phyloP scores from a whole-genome alignment of 1,140 invertebrate species.

The Pseudomyrmex cubaensis region DNA sequence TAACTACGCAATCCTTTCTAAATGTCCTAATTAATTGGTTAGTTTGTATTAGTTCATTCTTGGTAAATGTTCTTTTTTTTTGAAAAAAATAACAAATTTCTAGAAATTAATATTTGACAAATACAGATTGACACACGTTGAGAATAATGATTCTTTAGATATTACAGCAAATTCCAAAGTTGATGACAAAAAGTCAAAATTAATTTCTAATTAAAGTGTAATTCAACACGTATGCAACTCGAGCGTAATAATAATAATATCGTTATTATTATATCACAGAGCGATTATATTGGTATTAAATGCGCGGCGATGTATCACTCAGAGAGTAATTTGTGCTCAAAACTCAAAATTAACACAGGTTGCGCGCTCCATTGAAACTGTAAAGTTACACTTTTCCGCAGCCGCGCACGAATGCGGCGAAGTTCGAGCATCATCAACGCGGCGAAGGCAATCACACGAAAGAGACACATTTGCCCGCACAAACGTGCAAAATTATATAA shows the following conservation, averaged over 20 bases:
- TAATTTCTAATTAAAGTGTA: background rate
- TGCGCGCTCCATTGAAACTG: background rate
- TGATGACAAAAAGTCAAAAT: background rate
- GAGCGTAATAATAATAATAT: too few relatives aligned
- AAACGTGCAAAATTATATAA: constrained; percentile 26
- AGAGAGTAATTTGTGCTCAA: background rate
- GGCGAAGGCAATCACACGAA: constrained; percentile 17
- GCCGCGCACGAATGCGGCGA: background rate
- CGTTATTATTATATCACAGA: background rate
- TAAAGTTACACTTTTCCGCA: background rate
- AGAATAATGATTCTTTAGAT: background rate
- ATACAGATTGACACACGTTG: too few relatives aligned
- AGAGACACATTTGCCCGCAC: background rate
- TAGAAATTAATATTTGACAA: background rate
- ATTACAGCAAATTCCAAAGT: background rate
- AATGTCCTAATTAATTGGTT: background rate
- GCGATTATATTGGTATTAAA: background rate
- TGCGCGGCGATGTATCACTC: too few relatives aligned
- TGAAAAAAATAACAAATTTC: background rate
- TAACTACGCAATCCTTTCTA: constrained; percentile 6
- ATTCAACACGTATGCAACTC: background rate
- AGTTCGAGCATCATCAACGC: constrained; percentile 8
- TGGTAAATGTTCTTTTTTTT: background rate
- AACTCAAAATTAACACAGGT: constrained; percentile 19
- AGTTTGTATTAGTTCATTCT: background rate